Evolutionary conservation across 2,113 vertebrate species (phyloP).

Genomic region (Sinocyclocheilus maitianheensis): DNA sequence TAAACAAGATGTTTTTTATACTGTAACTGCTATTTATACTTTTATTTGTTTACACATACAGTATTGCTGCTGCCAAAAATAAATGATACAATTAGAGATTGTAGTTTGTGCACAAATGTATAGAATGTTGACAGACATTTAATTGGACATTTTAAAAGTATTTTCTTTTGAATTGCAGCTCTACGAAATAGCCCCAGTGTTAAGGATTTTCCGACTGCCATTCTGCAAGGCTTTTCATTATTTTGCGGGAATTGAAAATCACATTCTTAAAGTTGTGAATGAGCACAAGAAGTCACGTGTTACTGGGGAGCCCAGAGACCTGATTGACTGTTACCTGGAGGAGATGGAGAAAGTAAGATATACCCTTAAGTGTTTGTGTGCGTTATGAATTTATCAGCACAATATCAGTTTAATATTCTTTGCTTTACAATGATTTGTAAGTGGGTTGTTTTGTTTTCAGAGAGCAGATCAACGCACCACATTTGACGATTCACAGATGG

Average conservation of each 20-base stretch:
- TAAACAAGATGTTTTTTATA: neutral
- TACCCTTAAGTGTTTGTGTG: neutral
- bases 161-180: slow-evolving; percentile 17
- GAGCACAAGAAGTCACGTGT: slow-evolving; percentile 40
- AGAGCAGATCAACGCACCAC: slow-evolving; percentile 16
- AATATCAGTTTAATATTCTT: neutral
- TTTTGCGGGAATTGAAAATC: slow-evolving; percentile 10
- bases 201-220: slow-evolving; percentile 45
- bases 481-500: slow-evolving; percentile 67
- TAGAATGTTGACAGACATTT: neutral
- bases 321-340: slow-evolving; percentile 58
- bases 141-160: too few relatives aligned
- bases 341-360: slow-evolving; percentile 50
- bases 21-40: neutral
- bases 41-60: neutral
- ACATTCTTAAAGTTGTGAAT: slow-evolving; percentile 40
- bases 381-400: neutral
- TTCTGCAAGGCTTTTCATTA: slow-evolving; percentile 48
- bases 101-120: too few relatives aligned
- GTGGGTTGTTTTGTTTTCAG: neutral
- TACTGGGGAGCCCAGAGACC: slow-evolving; percentile 49
- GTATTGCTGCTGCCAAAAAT: neutral
- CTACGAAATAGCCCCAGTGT: slow-evolving; percentile 28
- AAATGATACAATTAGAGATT: too few relatives aligned
- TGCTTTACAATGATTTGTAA: neutral